Evolutionary conservation across 2,113 vertebrate species (phyloP), one percentile per base, ranked within the genome.

Genomic region (Rhea pennata): DNA sequence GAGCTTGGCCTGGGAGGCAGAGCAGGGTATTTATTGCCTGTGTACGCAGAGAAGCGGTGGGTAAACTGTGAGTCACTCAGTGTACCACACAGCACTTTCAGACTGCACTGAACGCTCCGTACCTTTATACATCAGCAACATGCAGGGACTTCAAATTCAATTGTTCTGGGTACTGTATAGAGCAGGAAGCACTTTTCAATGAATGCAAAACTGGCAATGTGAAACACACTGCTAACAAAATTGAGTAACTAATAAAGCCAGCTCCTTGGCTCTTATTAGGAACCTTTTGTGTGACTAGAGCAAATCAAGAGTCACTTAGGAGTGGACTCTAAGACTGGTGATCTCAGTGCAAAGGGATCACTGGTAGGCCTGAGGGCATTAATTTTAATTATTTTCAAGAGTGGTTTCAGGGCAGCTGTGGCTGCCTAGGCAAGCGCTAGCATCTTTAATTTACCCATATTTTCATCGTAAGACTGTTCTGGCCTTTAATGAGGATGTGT

Each of bases 321-420:
- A 77, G 59, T 42, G 51, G 72, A 74, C 50, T 59, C 17, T 53
- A 66, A 58, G 59, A 19, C 6, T 58, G 17, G 36, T 46, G 13
- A 17, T 85, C 29, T 50, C 2, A 0, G 36, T 70, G 42, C 50
- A 70, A 80, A 91, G 50, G n/a, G 71, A 93, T 77, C 79, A 71
- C 33, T 4, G 6, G 53, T 9, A 76, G 59, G 40, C 2, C 2
- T 27, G 90, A 88, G 15, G 21, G 44, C 73, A 88, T 64, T 31
- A 78, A 75, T 88, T 94, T 90, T 88, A 93, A 88, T 88, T 92
- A 84, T 88, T 88, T 91, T 44, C 24, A 44, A 72, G 46, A 78
- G n/a, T 54, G 7, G 23, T 84, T 94, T 86, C 92, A 93, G 65
- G 86, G 65, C 26, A 94, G 31, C 64, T 54, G 21, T 81, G 76